Conservation (phyloP, 1,140 invertebrate species). For the Zaprionus davidi region DNA sequence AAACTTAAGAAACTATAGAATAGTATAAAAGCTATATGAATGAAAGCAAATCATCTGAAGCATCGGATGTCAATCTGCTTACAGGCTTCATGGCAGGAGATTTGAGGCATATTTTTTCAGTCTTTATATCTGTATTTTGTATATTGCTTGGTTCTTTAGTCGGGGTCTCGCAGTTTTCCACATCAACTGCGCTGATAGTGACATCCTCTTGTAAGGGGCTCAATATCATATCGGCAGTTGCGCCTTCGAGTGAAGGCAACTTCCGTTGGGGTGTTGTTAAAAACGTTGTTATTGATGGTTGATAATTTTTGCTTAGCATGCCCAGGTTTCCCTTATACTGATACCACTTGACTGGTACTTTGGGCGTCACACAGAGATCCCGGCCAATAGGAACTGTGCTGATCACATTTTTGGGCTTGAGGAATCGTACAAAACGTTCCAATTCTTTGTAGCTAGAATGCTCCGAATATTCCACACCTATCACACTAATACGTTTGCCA, state of each 20-base stretch:
- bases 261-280: slow-evolving; percentile 29
- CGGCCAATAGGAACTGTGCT: slow-evolving; percentile 70
- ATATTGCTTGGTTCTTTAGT: no score
- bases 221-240: slow-evolving; percentile 35
- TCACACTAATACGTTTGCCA: slow-evolving; percentile 72
- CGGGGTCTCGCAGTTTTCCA: neutral
- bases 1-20: neutral
- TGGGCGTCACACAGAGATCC: slow-evolving; percentile 59
- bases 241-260: neutral
- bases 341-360: slow-evolving; percentile 71
- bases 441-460: slow-evolving; percentile 81
- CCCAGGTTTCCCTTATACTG: slow-evolving; percentile 48
- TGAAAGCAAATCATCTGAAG: slow-evolving; percentile 58
- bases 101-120: neutral
- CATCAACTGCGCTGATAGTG: neutral
- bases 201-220: slow-evolving; percentile 38
- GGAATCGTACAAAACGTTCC: slow-evolving; percentile 74
- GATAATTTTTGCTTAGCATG: slow-evolving; percentile 54
- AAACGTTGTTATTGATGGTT: slow-evolving; percentile 59
- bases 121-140: neutral
- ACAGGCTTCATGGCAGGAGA: neutral
- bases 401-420: slow-evolving; percentile 74
- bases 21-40: slow-evolving; percentile 31
- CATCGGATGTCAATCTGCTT: slow-evolving; percentile 49
- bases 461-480: slow-evolving; percentile 81